Evolutionary conservation across 2,113 vertebrate species (phyloP).

Genomic region (Symphodus melops): DNA sequence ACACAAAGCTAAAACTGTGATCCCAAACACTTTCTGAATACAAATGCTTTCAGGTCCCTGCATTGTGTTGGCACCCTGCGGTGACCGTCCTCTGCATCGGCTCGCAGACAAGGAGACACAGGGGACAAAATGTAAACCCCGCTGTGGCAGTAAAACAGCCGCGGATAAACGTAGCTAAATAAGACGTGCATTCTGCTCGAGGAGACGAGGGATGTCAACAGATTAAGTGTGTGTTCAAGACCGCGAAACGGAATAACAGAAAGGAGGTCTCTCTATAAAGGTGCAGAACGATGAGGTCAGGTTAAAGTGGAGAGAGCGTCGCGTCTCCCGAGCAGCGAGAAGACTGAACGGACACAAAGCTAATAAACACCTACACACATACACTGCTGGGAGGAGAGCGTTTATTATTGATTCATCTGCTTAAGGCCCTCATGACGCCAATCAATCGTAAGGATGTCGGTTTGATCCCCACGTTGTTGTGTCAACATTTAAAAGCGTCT

Average conservation of each 20-base stretch:
- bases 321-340: conserved; percentile 27
- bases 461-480: not conserved
- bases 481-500: not conserved
- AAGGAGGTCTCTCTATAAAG: conserved; percentile 2
- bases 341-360: conserved; percentile 22
- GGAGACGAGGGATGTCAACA: not conserved
- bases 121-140: conserved; percentile 61
- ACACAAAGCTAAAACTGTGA: not conserved
- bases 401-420: conserved; percentile 46
- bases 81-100: conserved; percentile 46
- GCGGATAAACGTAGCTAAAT: conserved; percentile 24
- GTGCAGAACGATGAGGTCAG: conserved; percentile 19
- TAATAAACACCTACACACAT: conserved; percentile 9
- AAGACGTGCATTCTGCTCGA: conserved; percentile 10
- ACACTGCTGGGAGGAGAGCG: conserved; percentile 7
- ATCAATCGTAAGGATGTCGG: conserved; percentile 15
- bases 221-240: conserved; percentile 12
- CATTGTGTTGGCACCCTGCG: conserved; percentile 50
- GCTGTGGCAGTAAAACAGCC: conserved; percentile 43
- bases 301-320: conserved; percentile 43
- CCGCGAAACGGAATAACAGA: not conserved
- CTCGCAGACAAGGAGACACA: conserved; percentile 45
- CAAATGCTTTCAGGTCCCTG: conserved; percentile 2
- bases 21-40: conserved; percentile 1
- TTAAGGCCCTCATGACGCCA: conserved; percentile 17